Conservation (phyloP, 2,797 vertebrate genomes). For the Microtus californicus region DNA sequence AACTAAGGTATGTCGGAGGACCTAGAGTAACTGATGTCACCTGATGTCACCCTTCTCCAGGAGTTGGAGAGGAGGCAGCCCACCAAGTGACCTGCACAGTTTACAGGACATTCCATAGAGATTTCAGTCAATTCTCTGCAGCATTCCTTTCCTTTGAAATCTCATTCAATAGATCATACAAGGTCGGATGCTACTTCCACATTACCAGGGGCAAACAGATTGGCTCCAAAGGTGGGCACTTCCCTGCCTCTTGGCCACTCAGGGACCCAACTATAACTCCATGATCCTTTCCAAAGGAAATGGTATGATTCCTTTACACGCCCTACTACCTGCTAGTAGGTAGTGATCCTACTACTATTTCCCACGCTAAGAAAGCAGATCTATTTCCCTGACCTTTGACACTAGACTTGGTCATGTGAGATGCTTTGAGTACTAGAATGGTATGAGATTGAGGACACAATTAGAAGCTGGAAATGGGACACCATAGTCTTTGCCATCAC, state of each 20-base stretch:
- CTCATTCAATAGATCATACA: neutral
- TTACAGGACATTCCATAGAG: neutral
- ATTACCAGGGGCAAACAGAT: neutral
- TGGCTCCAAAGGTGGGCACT: neutral
- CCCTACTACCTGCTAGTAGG: neutral
- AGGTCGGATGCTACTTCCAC: neutral
- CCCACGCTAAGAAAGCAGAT: neutral
- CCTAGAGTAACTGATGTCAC: neutral
- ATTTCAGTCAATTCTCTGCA: neutral
- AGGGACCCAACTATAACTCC: neutral
- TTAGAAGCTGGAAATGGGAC: neutral
- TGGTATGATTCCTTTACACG: neutral
- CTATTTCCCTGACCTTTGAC: conserved; percentile 3
- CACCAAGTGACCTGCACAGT: neutral
- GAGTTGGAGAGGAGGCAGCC: neutral
- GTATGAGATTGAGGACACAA: conserved; percentile 1
- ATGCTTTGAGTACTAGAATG: conserved; percentile 4
- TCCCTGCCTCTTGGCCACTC: neutral
- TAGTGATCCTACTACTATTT: neutral
- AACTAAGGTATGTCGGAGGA: neutral
- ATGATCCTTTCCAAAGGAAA: conserved; percentile 42
- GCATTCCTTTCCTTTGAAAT: conserved; percentile 40
- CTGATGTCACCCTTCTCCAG: neutral
- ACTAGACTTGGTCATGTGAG: neutral
- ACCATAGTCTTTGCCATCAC: neutral